Conservation (phyloP, 1,140 invertebrate species). For the Drosophila nigromelanica region DNA sequence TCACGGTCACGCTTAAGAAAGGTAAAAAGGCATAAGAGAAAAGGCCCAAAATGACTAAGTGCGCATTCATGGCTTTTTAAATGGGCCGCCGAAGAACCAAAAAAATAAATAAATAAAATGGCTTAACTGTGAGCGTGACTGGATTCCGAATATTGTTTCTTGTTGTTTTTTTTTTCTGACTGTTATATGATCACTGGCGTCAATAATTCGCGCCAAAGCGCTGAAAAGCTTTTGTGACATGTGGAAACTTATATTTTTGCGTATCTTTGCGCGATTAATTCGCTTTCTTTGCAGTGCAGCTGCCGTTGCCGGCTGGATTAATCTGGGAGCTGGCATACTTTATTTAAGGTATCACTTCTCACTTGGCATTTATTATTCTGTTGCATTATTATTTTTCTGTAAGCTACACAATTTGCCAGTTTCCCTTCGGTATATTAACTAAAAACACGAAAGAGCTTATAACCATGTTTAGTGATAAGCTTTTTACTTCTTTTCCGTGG, state of each 20-base stretch:
- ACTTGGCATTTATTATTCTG: constrained; percentile 60
- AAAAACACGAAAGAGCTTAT: constrained; percentile 12
- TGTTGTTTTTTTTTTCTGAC: constrained; percentile 27
- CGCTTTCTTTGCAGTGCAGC: constrained; percentile 8
- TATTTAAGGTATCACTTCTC: constrained; percentile 52
- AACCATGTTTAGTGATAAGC: not conserved
- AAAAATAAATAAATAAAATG: constrained; percentile 42
- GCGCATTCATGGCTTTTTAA: constrained; percentile 76
- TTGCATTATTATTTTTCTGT: constrained; percentile 6
- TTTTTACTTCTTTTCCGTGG: constrained; percentile 43
- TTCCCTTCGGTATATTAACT: constrained; percentile 19
- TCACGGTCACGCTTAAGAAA: constrained; percentile 48
- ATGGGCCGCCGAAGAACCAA: constrained; percentile 60
- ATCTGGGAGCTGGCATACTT: not conserved
- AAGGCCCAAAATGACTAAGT: constrained; percentile 72
- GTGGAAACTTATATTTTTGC: constrained; percentile 35
- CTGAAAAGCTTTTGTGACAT: constrained; percentile 55
- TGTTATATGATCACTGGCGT: constrained; percentile 34
- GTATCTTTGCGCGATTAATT: constrained; percentile 21
- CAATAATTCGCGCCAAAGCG: constrained; percentile 53
- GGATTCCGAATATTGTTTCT: constrained; percentile 33
- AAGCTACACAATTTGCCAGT: constrained; percentile 16
- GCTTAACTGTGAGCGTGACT: constrained; percentile 58
- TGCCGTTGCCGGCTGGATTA: not conserved
- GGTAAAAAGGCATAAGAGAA: constrained; percentile 49